These are phyloP conservation scores for Eremobia ochroleuca DNA, from an alignment of 2,888 invertebrate genomes.

Conservation along the genomic window DNA sequence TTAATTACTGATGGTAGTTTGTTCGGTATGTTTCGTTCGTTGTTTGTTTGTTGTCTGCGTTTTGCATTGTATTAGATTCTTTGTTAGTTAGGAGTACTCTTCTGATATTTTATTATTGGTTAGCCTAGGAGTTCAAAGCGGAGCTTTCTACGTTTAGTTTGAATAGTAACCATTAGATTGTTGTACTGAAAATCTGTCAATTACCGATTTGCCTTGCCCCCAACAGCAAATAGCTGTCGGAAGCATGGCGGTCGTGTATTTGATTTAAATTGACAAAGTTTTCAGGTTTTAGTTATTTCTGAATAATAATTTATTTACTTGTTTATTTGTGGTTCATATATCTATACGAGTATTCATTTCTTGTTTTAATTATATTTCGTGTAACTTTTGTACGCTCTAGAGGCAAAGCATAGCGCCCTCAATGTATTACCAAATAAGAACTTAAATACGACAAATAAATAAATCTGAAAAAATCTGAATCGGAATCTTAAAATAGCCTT, in stretches of 20 bases:
- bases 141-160: not conserved
- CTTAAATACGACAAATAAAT: no score
- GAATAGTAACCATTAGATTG: not conserved
- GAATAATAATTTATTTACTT: no score
- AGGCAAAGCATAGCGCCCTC: no score
- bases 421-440: no score
- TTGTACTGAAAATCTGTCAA: not conserved
- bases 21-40: conserved; percentile 21
- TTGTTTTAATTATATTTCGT: no score
- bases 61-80: conserved; percentile 1
- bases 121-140: not conserved
- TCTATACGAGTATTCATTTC: no score
- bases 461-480: no score
- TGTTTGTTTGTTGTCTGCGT: conserved; percentile 16
- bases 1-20: conserved; percentile 54
- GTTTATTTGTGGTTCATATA: no score
- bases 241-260: not conserved
- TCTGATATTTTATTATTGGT: not conserved
- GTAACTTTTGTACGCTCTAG: no score
- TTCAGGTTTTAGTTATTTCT: not conserved
- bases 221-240: not conserved
- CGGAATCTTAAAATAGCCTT: not conserved
- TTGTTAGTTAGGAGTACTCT: not conserved
- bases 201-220: not conserved
- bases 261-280: not conserved